Evolutionary conservation across 2,888 invertebrate genomes (phyloP).

Genomic region (Vannuccia rotundouncinata): DNA sequence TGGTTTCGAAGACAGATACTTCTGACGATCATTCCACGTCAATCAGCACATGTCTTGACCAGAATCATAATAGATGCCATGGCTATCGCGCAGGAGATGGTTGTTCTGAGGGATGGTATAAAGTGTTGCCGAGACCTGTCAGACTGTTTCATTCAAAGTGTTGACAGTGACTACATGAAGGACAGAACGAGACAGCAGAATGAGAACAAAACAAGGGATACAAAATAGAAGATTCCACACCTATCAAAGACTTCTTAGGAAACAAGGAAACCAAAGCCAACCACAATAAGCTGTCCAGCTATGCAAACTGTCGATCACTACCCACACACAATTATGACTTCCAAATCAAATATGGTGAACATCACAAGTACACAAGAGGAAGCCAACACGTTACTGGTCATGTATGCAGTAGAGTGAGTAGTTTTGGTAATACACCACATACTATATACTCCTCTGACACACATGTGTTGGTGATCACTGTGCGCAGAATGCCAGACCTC

Average conservation of each 20-base stretch:
- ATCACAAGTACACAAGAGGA: conserved; percentile 17
- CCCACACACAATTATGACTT: conserved; percentile 17
- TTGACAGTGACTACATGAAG: background rate
- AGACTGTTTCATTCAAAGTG: conserved; percentile 21
- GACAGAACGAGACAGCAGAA: conserved; percentile 11
- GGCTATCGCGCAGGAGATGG: conserved; percentile 29
- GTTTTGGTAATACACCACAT: conserved; percentile 12
- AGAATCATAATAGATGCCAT: conserved; percentile 4
- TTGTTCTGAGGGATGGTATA: conserved; percentile 7
- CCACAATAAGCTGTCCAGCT: background rate
- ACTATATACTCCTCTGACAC: conserved; percentile 13
- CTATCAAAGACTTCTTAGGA: conserved; percentile 1
- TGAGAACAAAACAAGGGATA: background rate
- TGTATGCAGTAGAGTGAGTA: conserved; percentile 24
- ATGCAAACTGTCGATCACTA: conserved; percentile 10
- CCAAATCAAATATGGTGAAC: conserved; percentile 4
- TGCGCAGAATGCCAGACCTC: background rate
- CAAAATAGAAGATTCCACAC: background rate
- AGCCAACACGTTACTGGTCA: background rate
- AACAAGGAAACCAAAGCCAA: conserved; percentile 9
- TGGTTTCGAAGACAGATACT: too few relatives aligned
- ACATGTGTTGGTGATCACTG: conserved; percentile 3
- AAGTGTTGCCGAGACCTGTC: conserved; percentile 18
- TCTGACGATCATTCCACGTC: too few relatives aligned
- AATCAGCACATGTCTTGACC: background rate